phyloP scores from a whole-genome alignment of 1,140 invertebrate species.

The Drosophila kanapiae region DNA sequence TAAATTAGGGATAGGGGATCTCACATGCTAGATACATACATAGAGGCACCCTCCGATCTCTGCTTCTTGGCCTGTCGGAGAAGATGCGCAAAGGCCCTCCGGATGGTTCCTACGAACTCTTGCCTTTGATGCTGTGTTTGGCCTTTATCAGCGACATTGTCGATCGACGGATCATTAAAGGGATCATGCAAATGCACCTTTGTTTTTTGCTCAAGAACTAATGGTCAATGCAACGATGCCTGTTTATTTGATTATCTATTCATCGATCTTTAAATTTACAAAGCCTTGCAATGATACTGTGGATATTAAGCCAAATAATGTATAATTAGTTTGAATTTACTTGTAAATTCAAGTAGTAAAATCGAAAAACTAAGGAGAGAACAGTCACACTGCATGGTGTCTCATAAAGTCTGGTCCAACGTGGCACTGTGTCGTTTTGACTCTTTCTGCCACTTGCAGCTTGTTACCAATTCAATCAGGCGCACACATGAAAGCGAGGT shows the following conservation, averaged over 20 bases:
- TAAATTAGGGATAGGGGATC: constrained; percentile 18
- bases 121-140: background rate
- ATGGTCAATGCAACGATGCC: constrained; percentile 10
- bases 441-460: constrained; percentile 34
- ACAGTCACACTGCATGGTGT: background rate
- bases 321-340: background rate
- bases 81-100: constrained; percentile 11
- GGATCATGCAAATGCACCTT: constrained; percentile 19
- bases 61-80: constrained; percentile 40
- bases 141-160: constrained; percentile 23
- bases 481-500: constrained; percentile 26
- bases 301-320: background rate
- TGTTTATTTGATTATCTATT: background rate
- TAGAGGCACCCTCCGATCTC: constrained; percentile 7
- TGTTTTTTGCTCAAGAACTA: background rate
- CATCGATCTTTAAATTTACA: constrained; percentile 7
- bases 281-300: background rate
- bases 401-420: constrained; percentile 28
- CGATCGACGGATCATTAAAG: constrained; percentile 19
- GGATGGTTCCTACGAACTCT: background rate
- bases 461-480: constrained; percentile 40
- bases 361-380: no score
- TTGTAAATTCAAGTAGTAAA: background rate
- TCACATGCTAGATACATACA: background rate
- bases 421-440: constrained; percentile 9